phyloP scores from a whole-genome alignment of 2,888 invertebrate species.

The Lasioglossum zephyrum region DNA sequence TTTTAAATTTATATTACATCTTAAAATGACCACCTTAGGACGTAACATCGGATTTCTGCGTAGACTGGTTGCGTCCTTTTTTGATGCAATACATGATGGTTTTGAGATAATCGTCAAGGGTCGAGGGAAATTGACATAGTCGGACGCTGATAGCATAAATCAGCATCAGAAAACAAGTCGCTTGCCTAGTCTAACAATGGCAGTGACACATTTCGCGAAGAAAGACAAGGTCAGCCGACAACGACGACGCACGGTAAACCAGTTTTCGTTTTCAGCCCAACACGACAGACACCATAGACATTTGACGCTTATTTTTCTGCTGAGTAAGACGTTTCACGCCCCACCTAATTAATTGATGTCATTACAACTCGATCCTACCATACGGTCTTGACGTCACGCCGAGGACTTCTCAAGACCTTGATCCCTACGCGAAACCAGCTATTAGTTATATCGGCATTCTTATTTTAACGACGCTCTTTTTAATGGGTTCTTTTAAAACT shows the following conservation, averaged over 20 bases:
- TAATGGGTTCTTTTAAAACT: neutral
- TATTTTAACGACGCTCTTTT: neutral
- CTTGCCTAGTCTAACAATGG: slow-evolving; percentile 41
- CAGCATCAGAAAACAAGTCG: slow-evolving; percentile 18
- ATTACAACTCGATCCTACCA: slow-evolving; percentile 7
- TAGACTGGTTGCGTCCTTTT: neutral
- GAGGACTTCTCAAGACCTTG: neutral
- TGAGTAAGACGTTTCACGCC: neutral
- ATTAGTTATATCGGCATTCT: neutral
- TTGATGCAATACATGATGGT: neutral
- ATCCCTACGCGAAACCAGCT: neutral
- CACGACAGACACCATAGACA: neutral
- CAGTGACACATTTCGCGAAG: slow-evolving; percentile 73
- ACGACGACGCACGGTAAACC: slow-evolving; percentile 63
- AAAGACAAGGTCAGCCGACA: slow-evolving; percentile 69
- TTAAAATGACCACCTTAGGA: too few relatives aligned
- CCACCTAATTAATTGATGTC: neutral
- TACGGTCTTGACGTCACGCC: neutral
- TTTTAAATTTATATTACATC: too few relatives aligned
- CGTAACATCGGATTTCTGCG: neutral
- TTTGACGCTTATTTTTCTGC: neutral
- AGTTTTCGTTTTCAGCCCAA: slow-evolving; percentile 61
- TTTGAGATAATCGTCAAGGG: neutral
- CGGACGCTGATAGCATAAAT: neutral
- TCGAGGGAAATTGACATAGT: neutral